Percentiles rank a stretch among this genome's conserved stretches.
phyloP scores from a whole-genome alignment of 1,140 invertebrate species.

The Ceratosolen fusciceps region DNA sequence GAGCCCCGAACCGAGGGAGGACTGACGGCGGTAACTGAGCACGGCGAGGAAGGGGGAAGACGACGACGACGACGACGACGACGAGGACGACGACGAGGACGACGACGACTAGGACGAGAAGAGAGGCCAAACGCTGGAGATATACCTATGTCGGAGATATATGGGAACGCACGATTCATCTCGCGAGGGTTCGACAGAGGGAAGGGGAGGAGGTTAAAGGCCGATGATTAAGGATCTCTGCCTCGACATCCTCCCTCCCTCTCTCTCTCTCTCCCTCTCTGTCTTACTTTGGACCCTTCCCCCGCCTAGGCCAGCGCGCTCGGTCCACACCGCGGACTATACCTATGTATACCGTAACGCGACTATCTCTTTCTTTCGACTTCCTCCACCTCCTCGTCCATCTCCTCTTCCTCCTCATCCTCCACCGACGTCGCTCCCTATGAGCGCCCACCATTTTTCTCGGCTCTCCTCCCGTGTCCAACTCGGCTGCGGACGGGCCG shows the following conservation, averaged over 20 bases:
- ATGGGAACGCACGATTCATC: constrained; percentile 59
- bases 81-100: neutral
- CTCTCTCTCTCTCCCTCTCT: constrained; percentile 14
- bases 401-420: neutral
- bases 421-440: no score
- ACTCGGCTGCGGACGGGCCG: neutral
- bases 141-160: constrained; percentile 23
- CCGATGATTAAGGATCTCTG: constrained; percentile 59
- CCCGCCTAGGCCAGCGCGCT: neutral
- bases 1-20: constrained; percentile 47
- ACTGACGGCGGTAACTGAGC: no score
- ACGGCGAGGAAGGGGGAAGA: constrained; percentile 34
- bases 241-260: constrained; percentile 50
- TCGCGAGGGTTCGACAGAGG: constrained; percentile 43
- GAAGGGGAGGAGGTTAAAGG: constrained; percentile 53
- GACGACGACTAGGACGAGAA: neutral
- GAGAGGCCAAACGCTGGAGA: neutral
- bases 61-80: neutral
- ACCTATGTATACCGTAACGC: constrained; percentile 37
- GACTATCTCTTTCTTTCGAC: constrained; percentile 29
- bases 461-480: neutral
- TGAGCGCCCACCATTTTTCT: constrained; percentile 14
- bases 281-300: constrained; percentile 32
- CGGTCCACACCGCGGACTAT: no score
- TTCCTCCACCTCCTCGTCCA: neutral